Conservation (phyloP, 2,888 invertebrate species). For the Xanthia togata region DNA sequence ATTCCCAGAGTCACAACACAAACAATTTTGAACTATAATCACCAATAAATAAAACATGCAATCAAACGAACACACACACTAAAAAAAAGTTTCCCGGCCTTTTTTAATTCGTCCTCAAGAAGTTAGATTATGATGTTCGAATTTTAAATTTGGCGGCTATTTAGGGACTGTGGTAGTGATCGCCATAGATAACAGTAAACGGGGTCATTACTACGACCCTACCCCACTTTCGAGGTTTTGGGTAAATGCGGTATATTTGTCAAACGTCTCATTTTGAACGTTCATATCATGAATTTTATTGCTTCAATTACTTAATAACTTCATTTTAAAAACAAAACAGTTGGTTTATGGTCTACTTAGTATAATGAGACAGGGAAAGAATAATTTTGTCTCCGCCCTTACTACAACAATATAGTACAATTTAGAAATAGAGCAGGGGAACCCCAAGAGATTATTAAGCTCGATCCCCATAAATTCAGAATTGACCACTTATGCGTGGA, state of each 20-base stretch:
- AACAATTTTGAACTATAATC: conserved; percentile 68
- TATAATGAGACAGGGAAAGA: conserved; percentile 76
- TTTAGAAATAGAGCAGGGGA: conserved; percentile 81
- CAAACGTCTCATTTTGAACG: conserved; percentile 80
- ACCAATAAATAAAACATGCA: conserved; percentile 57
- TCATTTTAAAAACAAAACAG: conserved; percentile 75
- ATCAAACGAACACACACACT: conserved; percentile 47
- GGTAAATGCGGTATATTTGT: conserved; percentile 84
- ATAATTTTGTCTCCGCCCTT: conserved; percentile 76
- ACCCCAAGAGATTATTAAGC: conserved; percentile 80
- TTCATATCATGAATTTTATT: conserved; percentile 81
- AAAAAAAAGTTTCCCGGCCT: conserved; percentile 66
- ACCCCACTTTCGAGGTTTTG: conserved; percentile 78
- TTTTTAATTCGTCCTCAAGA: conserved; percentile 74
- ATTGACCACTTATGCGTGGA: conserved; percentile 80
- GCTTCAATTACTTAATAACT: conserved; percentile 83
- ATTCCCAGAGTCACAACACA: conserved; percentile 59
- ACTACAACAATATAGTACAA: conserved; percentile 76
- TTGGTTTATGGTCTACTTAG: conserved; percentile 70
- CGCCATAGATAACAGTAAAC: conserved; percentile 85
- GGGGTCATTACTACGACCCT: conserved; percentile 86
- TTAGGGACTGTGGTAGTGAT: conserved; percentile 83
- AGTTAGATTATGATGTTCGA: conserved; percentile 88
- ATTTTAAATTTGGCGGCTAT: conserved; percentile 87
- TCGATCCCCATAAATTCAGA: conserved; percentile 82